phyloP scores from a whole-genome alignment of 1,140 invertebrate genomes.

The Zaprionus kolodkinae region DNA sequence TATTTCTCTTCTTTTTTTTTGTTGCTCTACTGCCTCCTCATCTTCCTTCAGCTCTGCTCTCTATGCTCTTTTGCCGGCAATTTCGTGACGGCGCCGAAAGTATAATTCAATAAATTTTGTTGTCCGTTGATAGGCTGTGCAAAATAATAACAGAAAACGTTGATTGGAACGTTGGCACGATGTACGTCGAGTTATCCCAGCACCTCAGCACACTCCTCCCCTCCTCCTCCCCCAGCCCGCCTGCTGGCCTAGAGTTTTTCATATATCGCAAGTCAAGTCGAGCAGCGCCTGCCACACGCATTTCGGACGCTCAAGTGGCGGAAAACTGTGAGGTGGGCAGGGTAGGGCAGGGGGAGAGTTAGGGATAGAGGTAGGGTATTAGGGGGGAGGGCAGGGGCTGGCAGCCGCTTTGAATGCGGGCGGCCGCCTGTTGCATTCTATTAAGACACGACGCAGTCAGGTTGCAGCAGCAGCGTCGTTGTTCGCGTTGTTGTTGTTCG shows the following conservation, averaged over 20 bases:
- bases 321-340: constrained; percentile 40
- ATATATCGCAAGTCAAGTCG: constrained; percentile 14
- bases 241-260: constrained; percentile 1
- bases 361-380: background rate
- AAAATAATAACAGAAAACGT: constrained; percentile 66
- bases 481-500: constrained; percentile 13
- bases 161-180: constrained; percentile 63
- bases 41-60: background rate
- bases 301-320: constrained; percentile 61
- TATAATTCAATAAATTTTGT: constrained; percentile 72
- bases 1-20: background rate
- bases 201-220: background rate
- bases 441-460: constrained; percentile 69
- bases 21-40: background rate
- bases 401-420: constrained; percentile 56
- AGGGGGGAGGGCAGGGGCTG: background rate
- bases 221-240: background rate
- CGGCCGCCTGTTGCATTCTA: constrained; percentile 65
- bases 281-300: constrained; percentile 66
- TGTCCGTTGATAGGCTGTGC: constrained; percentile 57
- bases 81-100: constrained; percentile 54
- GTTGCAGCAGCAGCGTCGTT: constrained; percentile 36
- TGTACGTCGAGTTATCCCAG: constrained; percentile 16
- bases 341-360: background rate
- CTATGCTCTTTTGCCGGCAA: constrained; percentile 4